Evolutionary conservation across 2,888 invertebrate genomes (phyloP), one percentile per base, ranked within the genome.

Genomic region (Chrysotoxum bicinctum): DNA sequence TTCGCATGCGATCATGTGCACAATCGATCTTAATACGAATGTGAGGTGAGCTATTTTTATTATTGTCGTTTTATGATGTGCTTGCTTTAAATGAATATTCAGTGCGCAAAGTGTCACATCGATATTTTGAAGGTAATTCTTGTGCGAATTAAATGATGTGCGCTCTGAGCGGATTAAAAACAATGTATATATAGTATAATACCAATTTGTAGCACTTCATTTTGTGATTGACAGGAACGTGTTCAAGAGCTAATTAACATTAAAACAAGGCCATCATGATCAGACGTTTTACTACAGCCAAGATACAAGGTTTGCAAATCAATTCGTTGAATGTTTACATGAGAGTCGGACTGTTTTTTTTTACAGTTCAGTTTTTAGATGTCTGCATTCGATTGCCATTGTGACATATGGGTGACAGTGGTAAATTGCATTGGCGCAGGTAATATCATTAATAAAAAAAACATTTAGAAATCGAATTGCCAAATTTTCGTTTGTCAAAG

Each of bases 61-160:
- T 48, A 69, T n/a, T 45, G 26, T 37, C 56, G 40, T 72, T 81
- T 81, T 81, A 77, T 85, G 76, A 77, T 72, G 84, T 85, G 80
- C 66, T 80, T 40, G 3, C 37, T 19, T 19, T 30, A 80, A 72
- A 85, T 85, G 84, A 80, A 80, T 85, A 85, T 85, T 85, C 70
- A 75, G 58, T 64, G 21, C 52, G 43, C 37, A 79, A 76, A 76
- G 80, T 80, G 68, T 80, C 79, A 68, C 70, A 76, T 85, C 68
- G 68, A 76, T 73, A 75, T 85, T 73, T 52, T 68, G 85, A 85
- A 85, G 85, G 85, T 50, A 72, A 66, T 54, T 64, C 43, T 64
- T 77, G 19, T 77, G 76, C 80, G 68, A 80, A 85, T 80, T 66
- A 40, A 48, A 52, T 32, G 37, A 43, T 30, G 12, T 50, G 16